Percentiles rank a stretch among this genome's conserved stretches.
Evolutionary conservation across 2,113 vertebrate species (phyloP).

Genomic region (Cromileptes altivelis): DNA sequence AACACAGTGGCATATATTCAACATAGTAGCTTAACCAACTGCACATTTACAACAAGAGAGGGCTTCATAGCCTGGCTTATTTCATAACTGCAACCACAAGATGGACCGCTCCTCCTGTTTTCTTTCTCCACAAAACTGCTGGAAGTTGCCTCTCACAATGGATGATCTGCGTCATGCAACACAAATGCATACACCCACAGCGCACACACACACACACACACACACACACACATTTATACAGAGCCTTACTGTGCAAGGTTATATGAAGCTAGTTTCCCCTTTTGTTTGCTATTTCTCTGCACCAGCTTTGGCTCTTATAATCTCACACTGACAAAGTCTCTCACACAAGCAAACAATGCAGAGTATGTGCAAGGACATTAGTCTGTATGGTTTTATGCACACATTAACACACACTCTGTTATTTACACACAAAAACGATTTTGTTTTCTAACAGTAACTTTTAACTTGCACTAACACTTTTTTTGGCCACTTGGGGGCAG

Average conservation of each 20-base stretch:
- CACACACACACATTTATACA: slow-evolving; percentile 23
- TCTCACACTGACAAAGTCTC: neutral
- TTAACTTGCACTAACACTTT: neutral
- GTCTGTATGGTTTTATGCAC: neutral
- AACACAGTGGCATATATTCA: slow-evolving; percentile 17
- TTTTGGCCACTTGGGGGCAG: neutral
- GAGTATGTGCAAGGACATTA: neutral
- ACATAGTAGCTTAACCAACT: slow-evolving; percentile 10
- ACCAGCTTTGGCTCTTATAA: neutral
- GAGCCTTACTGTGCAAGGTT: neutral
- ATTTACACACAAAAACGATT: neutral
- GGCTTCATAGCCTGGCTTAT: slow-evolving; percentile 51
- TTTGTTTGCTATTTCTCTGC: slow-evolving; percentile 4
- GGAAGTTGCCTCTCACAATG: slow-evolving; percentile 25
- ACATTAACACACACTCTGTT: neutral
- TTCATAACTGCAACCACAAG: slow-evolving; percentile 72
- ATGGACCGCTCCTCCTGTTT: slow-evolving; percentile 34
- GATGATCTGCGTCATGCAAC: slow-evolving; percentile 33
- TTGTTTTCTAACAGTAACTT: neutral
- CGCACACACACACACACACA: slow-evolving; percentile 13
- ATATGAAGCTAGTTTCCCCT: neutral
- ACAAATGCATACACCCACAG: slow-evolving; percentile 29
- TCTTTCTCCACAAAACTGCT: slow-evolving; percentile 31
- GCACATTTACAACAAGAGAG: slow-evolving; percentile 26
- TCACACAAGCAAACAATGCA: neutral